A percentile compares a stretch with the other conserved stretches of the same genome.
Conservation (phyloP, 1,140 invertebrate genomes). For the Zaprionus inermis region DNA sequence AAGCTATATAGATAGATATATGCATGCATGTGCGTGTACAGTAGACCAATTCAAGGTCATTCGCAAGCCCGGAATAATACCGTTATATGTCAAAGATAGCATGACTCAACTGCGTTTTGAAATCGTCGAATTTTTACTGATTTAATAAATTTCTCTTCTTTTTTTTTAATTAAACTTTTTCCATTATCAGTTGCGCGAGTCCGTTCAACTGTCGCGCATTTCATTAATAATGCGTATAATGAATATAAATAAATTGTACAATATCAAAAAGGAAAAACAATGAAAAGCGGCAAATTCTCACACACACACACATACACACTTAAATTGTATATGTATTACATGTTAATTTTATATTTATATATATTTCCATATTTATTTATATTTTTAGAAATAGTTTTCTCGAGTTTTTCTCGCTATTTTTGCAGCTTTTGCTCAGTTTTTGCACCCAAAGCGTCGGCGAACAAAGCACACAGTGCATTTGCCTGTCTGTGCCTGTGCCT, state of each 20-base stretch:
- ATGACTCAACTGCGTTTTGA: neutral
- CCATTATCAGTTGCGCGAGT: constrained; percentile 64
- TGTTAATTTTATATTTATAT: constrained; percentile 1
- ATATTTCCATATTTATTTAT: constrained; percentile 8
- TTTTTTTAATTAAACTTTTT: constrained; percentile 21
- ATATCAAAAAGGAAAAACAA: constrained; percentile 7
- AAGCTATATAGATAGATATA: neutral
- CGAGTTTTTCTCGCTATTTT: constrained; percentile 38
- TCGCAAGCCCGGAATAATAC: constrained; percentile 22
- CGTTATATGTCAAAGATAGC: neutral
- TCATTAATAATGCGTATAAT: too few species aligned
- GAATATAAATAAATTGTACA: constrained; percentile 23
- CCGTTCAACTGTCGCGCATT: constrained; percentile 68
- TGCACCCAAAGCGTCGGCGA: constrained; percentile 46
- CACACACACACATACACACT: neutral
- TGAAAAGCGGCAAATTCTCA: neutral
- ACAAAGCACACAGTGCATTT: constrained; percentile 64
- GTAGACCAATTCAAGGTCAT: constrained; percentile 45
- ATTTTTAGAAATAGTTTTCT: constrained; percentile 42
- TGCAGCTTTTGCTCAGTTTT: too few species aligned
- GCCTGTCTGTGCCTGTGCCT: constrained; percentile 7
- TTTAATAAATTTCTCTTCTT: neutral
- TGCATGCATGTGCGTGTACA: constrained; percentile 17
- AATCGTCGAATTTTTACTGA: neutral
- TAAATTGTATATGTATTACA: neutral